A percentile compares a stretch with the other conserved stretches of the same genome.
Evolutionary conservation across 2,113 vertebrate species (phyloP).

Genomic region (Albula glossodonta): DNA sequence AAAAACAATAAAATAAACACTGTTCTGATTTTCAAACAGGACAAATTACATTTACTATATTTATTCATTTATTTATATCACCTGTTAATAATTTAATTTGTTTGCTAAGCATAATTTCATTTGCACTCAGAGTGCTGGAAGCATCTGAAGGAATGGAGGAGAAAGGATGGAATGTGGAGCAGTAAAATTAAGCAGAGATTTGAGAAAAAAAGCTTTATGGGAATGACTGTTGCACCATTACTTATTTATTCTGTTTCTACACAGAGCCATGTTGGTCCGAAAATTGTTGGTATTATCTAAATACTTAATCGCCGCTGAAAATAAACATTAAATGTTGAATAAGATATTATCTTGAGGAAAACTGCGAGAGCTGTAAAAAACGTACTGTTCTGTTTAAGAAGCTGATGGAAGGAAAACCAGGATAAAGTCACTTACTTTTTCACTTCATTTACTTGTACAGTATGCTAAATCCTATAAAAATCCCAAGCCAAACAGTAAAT

Average conservation of each 20-base stretch:
- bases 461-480: background rate
- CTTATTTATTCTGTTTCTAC: no score
- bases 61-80: conserved; percentile 25
- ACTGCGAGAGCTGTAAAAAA: background rate
- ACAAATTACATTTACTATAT: conserved; percentile 1
- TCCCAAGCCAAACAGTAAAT: background rate
- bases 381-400: no score
- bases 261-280: background rate
- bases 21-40: background rate
- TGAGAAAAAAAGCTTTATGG: background rate
- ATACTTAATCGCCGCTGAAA: background rate
- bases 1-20: background rate
- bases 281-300: no score
- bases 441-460: background rate
- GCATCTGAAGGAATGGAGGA: background rate
- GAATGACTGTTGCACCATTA: background rate
- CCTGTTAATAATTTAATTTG: conserved; percentile 18
- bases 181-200: background rate
- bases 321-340: background rate
- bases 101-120: background rate
- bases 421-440: no score
- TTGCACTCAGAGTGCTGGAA: background rate
- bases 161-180: background rate
- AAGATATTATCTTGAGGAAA: background rate
- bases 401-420: no score